Evolutionary conservation across 1,140 invertebrate species (phyloP).

Genomic region (Penaeus chinensis): DNA sequence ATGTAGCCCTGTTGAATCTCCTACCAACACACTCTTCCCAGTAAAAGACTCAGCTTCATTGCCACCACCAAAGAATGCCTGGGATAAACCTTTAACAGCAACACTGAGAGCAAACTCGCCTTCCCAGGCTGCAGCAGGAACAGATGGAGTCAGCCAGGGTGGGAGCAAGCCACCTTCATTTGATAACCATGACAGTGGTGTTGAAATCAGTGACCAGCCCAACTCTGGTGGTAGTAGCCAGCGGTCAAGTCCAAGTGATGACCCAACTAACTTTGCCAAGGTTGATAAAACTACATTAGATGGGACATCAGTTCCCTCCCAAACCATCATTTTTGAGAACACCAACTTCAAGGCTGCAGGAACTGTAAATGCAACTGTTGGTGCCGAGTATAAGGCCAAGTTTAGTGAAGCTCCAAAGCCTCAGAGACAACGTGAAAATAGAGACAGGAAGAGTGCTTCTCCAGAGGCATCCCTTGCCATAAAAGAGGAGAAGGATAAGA

Average conservation of each 20-base stretch:
- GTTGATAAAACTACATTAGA: slow-evolving; percentile 72
- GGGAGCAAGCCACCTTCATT: slow-evolving; percentile 65
- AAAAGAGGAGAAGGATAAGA: slow-evolving; percentile 59
- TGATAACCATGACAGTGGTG: slow-evolving; percentile 71
- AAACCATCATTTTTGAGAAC: slow-evolving; percentile 92
- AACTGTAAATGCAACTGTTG: slow-evolving; percentile 59
- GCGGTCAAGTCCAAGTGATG: slow-evolving; percentile 70
- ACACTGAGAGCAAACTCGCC: slow-evolving; percentile 62
- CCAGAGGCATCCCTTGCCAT: slow-evolving; percentile 72
- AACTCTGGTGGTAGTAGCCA: slow-evolving; percentile 70
- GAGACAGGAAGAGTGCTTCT: slow-evolving; percentile 58
- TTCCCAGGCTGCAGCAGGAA: slow-evolving; percentile 24
- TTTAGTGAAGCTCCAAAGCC: slow-evolving; percentile 66
- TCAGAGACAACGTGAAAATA: slow-evolving; percentile 73
- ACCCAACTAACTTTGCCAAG: slow-evolving; percentile 62
- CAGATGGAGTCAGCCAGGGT: slow-evolving; percentile 65
- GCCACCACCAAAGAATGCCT: slow-evolving; percentile 70
- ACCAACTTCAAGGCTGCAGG: slow-evolving; percentile 82
- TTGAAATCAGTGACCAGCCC: slow-evolving; percentile 71
- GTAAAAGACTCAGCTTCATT: slow-evolving; percentile 65
- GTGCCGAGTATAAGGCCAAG: slow-evolving; percentile 65
- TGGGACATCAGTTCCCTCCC: slow-evolving; percentile 81
- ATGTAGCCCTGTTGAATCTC: slow-evolving; percentile 48
- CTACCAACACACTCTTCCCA: slow-evolving; percentile 59
- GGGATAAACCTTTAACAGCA: slow-evolving; percentile 69